Base-by-base conservation (phyloP, 2,113 vertebrate genomes). In the Gobius niger region DNA sequence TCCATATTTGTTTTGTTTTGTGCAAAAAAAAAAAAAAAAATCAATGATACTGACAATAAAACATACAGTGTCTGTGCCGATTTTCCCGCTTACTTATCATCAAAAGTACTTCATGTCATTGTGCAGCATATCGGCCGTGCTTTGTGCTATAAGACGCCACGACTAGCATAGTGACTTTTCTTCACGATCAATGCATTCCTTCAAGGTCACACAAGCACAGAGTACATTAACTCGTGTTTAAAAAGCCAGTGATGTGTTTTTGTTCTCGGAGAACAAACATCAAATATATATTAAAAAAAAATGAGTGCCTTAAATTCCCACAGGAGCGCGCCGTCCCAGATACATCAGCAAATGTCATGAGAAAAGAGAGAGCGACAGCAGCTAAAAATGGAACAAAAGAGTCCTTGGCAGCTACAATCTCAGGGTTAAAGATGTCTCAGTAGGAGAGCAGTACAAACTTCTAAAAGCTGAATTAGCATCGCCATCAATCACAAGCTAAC, bases 401-500 rank as follows among this genome's bases (percentile, higher is more conserved):
- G 66, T 75, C 76, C 75, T 83, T 19, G 86, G 77, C 67, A 76
- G 71, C 14, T 49, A 88, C 69, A 77, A 47, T 81, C 83, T 85
- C 76, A 68, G 81, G 81, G 78, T 83, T 85, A 86, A 85, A 85
- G 82, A 84, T 74, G 82, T 75, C 75, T 82, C 79, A 71, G 83
- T 19, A 75, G 72, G 66, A 81, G 70, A 78, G 68, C 62, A 79
- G 81, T 82, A 82, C 69, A 85, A 88, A 85, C 87, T 82, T 78
- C 83, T 77, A 74, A 83, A 85, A 88, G 85, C 88, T 88, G 85
- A 89, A 88, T 90, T 91, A 91, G 86, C 85, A 88, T 91, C 90
- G 82, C 87, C 82, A 87, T 88, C 87, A 80, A 88, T 92, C 87
- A 85, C 62, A 65, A 67, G 51, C 44, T 42, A 65, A 80, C 56